Percentiles rank a stretch among this genome's conserved stretches.
Conservation (phyloP, 2,797 vertebrate genomes). For the Poliocrania exsul region DNA sequence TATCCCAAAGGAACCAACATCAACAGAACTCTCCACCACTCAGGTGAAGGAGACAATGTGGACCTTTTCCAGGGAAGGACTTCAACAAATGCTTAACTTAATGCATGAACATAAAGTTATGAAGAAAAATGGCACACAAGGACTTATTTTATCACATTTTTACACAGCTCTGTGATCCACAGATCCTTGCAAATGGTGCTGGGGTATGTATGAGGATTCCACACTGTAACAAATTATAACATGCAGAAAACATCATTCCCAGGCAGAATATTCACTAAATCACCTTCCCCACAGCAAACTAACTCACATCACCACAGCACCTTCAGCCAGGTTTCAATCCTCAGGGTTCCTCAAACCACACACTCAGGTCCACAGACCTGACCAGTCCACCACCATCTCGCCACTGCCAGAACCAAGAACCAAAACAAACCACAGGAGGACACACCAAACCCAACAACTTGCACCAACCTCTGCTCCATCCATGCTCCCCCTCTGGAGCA, state of each 20-base stretch:
- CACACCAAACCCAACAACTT: background rate
- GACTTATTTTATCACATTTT: background rate
- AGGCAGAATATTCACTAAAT: background rate
- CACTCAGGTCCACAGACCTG: background rate
- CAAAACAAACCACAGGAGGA: background rate
- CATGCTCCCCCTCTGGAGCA: background rate
- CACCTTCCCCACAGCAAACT: background rate
- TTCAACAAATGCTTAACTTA: background rate
- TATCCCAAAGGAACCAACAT: background rate
- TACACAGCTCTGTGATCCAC: background rate
- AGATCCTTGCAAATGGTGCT: background rate
- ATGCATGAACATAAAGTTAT: background rate
- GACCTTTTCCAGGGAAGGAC: background rate
- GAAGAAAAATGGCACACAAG: background rate
- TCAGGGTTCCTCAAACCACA: background rate
- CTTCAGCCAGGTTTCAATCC: background rate
- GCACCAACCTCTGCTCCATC: background rate
- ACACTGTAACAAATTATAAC: background rate
- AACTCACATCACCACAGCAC: background rate
- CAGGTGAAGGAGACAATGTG: background rate
- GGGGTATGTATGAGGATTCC: accelerated
- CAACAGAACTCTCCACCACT: background rate
- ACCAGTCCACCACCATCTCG: background rate
- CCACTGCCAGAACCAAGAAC: background rate
- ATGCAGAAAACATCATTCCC: background rate